A percentile compares a stretch with the other conserved stretches of the same genome.
These are phyloP conservation scores for Oreamnos americanus DNA, from an alignment of 2,113 vertebrate species.

Conservation along the genomic window DNA sequence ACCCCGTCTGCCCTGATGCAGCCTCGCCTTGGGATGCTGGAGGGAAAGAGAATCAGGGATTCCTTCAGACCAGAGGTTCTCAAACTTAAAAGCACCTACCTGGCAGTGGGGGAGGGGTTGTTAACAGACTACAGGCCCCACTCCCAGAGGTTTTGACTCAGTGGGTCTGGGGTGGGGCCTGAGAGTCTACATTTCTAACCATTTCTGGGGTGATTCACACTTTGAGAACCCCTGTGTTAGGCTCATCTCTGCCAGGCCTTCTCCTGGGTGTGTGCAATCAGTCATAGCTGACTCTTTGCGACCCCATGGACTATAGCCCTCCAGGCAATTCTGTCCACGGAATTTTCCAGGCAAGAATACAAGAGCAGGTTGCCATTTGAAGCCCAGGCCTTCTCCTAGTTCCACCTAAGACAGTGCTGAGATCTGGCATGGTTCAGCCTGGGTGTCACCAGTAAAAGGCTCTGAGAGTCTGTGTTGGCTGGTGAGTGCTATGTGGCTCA, in stretches of 20 bases:
- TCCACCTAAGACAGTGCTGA: neutral
- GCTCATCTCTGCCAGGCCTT: neutral
- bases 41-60: neutral
- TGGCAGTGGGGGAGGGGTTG: neutral
- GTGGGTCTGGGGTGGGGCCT: neutral
- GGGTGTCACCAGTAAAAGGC: neutral
- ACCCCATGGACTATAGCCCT: neutral
- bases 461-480: neutral
- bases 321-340: neutral
- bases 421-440: neutral
- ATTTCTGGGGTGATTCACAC: neutral
- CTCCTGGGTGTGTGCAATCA: neutral
- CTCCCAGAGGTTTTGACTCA: neutral
- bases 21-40: neutral
- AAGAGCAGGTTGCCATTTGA: neutral
- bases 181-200: neutral
- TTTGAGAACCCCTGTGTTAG: neutral
- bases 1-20: neutral
- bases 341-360: neutral
- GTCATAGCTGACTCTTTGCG: neutral
- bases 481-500: neutral
- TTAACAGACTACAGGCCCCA: neutral
- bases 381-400: neutral
- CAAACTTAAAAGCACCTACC: neutral
- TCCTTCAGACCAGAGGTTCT: neutral